Evolutionary conservation across 2,888 invertebrate species (phyloP), one percentile per base, ranked within the genome.

Genomic region (Drosophila dives): DNA sequence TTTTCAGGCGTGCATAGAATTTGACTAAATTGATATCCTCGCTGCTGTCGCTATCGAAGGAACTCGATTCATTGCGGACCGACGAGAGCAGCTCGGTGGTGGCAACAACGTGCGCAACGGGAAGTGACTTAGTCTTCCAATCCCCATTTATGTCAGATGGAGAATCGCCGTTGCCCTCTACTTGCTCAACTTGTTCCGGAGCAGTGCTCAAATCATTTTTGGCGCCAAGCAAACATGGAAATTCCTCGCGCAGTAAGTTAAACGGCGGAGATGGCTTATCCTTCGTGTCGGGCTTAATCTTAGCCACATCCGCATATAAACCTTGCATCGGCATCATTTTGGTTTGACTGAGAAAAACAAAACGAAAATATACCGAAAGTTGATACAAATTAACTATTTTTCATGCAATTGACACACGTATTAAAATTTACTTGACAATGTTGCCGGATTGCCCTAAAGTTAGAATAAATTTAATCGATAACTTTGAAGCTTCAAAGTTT

Each of bases 241-340:
- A 86, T 26, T 86, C 81, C 50, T 86, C 83, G 4, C 64, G 72
- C 6, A 76, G 38, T 11, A 86, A 75, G 36, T 64, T 83, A n/a
- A 86, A 89, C 11, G 55, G 40, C 10, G 73, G 66, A 1, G 74
- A 64, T 7, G 70, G 66, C 1, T 48, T 34, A 1, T 61, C 2
- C 8, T 75, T 71, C 10, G 54, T 7, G 7, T 63, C 72, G 20
- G 68, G 36, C 72, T 72, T 72, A 17, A 83, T 83, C 62, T 83
- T 83, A 0, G 77, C 84, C 60, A 86, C 85, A 74, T 86, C 87
- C 63, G 83, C 87, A 20, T 86, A 86, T 1, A 86, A 1, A 40
- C 26, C 62, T 15, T 50, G 29, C 12, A 61, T 65, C 11, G 61
- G 42, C 32, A 75, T 81, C 85, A 88, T 85, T 23, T 23, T 17